Percentiles rank a stretch among this genome's conserved stretches.
Evolutionary conservation across 2,888 invertebrate genomes (phyloP).

Genomic region (Stenurella melanura): DNA sequence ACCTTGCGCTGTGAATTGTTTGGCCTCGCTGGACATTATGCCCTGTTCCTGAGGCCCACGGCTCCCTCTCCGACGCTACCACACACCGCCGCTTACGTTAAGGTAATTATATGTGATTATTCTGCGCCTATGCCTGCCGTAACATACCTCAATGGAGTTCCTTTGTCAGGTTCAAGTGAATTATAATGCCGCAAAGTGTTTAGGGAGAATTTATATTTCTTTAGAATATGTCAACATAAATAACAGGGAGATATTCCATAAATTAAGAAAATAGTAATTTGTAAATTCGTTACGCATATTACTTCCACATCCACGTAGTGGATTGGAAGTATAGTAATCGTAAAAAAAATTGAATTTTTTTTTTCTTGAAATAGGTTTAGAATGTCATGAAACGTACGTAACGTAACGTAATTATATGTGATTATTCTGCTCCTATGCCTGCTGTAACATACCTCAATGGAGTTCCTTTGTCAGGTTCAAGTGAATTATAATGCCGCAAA

Average conservation of each 20-base stretch:
- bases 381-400: no score
- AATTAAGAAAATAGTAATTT: neutral
- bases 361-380: no score
- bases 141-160: neutral
- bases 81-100: conserved; percentile 81
- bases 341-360: no score
- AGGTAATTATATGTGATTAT: conserved; percentile 73
- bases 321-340: no score
- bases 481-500: neutral
- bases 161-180: neutral
- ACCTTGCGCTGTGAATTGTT: conserved; percentile 86
- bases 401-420: conserved; percentile 76
- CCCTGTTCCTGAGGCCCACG: conserved; percentile 82
- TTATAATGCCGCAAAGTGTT: neutral
- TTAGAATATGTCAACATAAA: neutral
- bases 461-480: neutral
- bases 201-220: conserved; percentile 1
- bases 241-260: no score
- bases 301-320: no score
- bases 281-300: no score
- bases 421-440: neutral
- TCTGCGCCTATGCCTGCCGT: neutral
- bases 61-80: conserved; percentile 79
- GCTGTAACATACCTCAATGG: neutral
- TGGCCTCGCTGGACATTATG: conserved; percentile 89